These are phyloP conservation scores for Cyclura pinguis DNA, from an alignment of 2,797 vertebrate species.

Conservation along the genomic window DNA sequence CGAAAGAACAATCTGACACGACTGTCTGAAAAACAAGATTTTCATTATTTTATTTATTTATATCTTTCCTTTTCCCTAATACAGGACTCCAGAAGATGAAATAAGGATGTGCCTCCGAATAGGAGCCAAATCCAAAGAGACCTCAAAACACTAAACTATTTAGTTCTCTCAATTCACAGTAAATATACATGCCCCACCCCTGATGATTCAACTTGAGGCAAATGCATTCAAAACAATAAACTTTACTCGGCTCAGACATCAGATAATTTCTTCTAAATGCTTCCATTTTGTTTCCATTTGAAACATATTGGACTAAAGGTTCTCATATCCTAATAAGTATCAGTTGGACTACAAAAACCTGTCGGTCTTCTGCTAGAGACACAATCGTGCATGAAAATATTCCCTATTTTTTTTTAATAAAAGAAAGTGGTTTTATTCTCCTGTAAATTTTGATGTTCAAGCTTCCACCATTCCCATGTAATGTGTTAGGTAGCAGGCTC, in stretches of 20 bases:
- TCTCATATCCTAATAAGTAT: no score
- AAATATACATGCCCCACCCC: neutral
- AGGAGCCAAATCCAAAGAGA: neutral
- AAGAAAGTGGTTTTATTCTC: neutral
- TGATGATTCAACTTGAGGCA: neutral
- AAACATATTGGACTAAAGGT: neutral
- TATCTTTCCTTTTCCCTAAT: no score
- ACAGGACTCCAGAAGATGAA: constrained; percentile 17
- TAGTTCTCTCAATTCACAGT: neutral
- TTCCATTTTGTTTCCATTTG: neutral
- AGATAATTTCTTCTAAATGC: neutral
- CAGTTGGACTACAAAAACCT: neutral
- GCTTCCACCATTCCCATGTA: neutral
- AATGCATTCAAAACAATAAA: neutral
- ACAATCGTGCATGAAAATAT: neutral
- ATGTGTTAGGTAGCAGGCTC: neutral
- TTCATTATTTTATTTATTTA: no score
- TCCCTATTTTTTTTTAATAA: neutral
- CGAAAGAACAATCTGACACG: constrained; percentile 98
- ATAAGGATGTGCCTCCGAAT: neutral
- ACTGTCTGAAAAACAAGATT: constrained; percentile 85
- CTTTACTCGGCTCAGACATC: fast-evolving
- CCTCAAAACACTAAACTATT: neutral
- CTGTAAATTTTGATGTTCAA: neutral
- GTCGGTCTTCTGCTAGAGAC: neutral